A percentile compares a stretch with the other conserved stretches of the same genome.
phyloP scores from a whole-genome alignment of 2,797 vertebrate genomes.

The Acanthis flammea region DNA sequence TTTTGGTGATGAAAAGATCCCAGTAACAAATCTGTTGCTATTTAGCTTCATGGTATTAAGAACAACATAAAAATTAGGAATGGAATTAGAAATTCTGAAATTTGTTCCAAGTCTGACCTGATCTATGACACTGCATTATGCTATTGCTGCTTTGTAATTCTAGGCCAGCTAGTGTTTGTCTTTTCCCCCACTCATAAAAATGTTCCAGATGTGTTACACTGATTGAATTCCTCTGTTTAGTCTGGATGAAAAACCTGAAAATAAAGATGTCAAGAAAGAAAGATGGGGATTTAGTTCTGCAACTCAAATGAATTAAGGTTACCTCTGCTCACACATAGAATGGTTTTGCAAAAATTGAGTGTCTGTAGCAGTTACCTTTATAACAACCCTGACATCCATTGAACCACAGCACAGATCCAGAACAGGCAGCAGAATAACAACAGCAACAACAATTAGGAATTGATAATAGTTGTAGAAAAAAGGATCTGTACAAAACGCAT shows the following conservation, averaged over 20 bases:
- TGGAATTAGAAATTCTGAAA: neutral
- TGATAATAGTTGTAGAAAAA: neutral
- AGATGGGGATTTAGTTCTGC: constrained; percentile 8
- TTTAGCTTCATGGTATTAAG: neutral
- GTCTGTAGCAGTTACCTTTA: neutral
- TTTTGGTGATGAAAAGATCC: neutral
- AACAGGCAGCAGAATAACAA: constrained; percentile 15
- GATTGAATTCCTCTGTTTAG: constrained; percentile 12
- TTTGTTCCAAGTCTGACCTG: neutral
- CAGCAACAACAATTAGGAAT: neutral
- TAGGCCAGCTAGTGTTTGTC: neutral
- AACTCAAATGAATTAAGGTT: neutral
- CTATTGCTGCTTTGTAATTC: constrained; percentile 20
- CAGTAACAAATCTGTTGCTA: neutral
- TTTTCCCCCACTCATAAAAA: neutral
- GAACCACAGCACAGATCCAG: constrained; percentile 46
- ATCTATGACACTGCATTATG: neutral
- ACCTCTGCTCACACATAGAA: neutral
- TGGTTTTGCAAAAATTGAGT: neutral
- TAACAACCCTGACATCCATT: neutral
- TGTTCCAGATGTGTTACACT: neutral
- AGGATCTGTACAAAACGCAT: neutral
- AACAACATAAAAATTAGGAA: neutral
- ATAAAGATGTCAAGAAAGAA: constrained; percentile 27
- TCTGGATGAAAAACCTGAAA: constrained; percentile 30